Evolutionary conservation across 2,888 invertebrate species (phyloP), one percentile per base, ranked within the genome.

Genomic region (Leucoptera coffeella): DNA sequence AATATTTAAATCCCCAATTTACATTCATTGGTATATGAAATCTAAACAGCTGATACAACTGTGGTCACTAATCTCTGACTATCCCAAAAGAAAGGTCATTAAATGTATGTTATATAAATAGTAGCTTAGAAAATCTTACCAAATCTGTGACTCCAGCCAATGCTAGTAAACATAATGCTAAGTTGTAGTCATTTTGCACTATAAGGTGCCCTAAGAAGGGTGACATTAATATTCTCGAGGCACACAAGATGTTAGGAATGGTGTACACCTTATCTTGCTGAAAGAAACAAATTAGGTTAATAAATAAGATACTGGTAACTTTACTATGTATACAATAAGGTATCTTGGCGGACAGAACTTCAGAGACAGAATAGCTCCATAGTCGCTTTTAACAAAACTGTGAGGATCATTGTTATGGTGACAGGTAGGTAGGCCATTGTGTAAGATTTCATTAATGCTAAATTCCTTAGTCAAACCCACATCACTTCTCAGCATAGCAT

Each of bases 161-260:
- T 14, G 82, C 76, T 42, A 97, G 75, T 28, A 97, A 53, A 26
- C 81, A 83, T 35, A 94, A 72, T 1, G 96, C 95, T 35, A 82
- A 60, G 42, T 78, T 65, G 55, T 85, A 96, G 36, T 87, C 74
- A 14, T 84, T 81, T 39, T 86, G 79, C 10, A 95, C 51, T 37
- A 99, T 90, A 23, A 93, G 76, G 57, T 90, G 88, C 13, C 92
- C 92, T 34, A 97, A 72, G 45, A 86, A 83, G 1, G 97, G 97
- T 1, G 95, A 86, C 39, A 89, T 67, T 5, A 78, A 61, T 41
- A 96, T 94, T 41, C 97, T 77, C 12, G 85, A 74, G 6, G 90
- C 60, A 45, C 95, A 96, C 27, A 97, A 60, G 25, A 90, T 67
- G 61, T 97, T 97, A 8, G 97, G 97, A 39, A 97, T 75, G 1